phyloP scores from a whole-genome alignment of 1,140 invertebrate genomes.

The Acromyrmex charruanus region DNA sequence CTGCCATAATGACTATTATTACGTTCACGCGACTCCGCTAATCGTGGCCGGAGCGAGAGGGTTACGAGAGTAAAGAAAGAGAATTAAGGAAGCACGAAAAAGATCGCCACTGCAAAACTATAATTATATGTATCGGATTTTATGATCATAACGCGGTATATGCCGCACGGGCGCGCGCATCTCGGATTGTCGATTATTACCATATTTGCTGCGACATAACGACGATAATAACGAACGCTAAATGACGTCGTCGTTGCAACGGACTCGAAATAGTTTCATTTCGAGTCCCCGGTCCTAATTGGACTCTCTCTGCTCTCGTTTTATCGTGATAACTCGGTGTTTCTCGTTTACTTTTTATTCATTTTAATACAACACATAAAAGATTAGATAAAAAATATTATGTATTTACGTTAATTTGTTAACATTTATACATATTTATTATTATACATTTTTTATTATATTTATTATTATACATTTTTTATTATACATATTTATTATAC shows the following conservation, averaged over 20 bases:
- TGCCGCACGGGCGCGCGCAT: constrained; percentile 11
- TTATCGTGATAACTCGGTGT: constrained; percentile 33
- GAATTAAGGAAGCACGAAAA: constrained; percentile 49
- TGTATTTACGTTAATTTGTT: too few species aligned
- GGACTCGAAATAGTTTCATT: constrained; percentile 39
- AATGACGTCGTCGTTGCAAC: background rate
- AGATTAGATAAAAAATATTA: too few species aligned
- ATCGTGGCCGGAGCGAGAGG: constrained; percentile 29
- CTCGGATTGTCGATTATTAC: constrained; percentile 38
- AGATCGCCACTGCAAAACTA: constrained; percentile 35
- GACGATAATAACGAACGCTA: constrained; percentile 38
- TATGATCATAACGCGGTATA: constrained; percentile 36
- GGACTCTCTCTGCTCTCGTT: background rate
- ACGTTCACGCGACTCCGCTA: constrained; percentile 61
- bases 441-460: too few species aligned
- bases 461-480: too few species aligned
- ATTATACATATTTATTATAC: too few species aligned
- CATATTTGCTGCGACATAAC: background rate
- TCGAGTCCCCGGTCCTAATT: constrained; percentile 34
- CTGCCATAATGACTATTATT: constrained; percentile 61
- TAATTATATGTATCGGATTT: constrained; percentile 56
- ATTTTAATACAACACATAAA: constrained; percentile 17
- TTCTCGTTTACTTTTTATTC: constrained; percentile 1
- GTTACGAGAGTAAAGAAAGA: constrained; percentile 38
- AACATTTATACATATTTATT: too few species aligned